These are phyloP conservation scores for Chiloscyllium punctatum DNA, from an alignment of 2,797 vertebrate species.

Conservation along the genomic window DNA sequence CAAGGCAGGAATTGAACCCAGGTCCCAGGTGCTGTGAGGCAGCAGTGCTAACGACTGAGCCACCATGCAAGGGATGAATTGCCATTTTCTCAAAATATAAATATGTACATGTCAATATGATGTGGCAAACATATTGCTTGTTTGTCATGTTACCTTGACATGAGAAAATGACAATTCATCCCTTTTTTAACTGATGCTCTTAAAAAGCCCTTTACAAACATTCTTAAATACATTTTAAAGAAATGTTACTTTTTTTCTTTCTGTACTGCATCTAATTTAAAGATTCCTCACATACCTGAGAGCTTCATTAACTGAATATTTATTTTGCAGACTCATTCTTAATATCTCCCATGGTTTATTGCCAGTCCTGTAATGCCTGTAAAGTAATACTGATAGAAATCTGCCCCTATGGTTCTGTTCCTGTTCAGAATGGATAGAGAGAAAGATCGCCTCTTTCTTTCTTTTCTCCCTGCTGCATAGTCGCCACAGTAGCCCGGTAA, in stretches of 20 bases:
- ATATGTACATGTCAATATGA: no score
- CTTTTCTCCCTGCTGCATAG: no score
- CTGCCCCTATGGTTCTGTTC: not conserved
- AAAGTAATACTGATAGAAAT: not conserved
- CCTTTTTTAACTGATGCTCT: not conserved
- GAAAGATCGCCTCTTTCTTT: not conserved
- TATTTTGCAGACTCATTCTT: not conserved
- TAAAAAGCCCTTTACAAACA: not conserved
- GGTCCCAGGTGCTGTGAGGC: no score
- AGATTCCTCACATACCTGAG: not conserved
- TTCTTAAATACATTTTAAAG: not conserved
- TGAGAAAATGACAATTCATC: not conserved
- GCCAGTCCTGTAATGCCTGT: not conserved
- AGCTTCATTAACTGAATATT: not conserved
- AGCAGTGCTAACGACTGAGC: no score
- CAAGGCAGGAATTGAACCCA: no score
- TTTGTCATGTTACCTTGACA: not conserved
- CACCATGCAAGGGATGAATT: no score
- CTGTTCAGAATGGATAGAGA: not conserved
- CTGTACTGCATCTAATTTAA: not conserved
- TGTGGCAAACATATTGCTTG: not conserved
- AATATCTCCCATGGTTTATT: not conserved
- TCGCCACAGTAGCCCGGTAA: no score
- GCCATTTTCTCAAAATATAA: no score
- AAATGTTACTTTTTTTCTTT: not conserved